phyloP scores from a whole-genome alignment of 2,888 invertebrate genomes.

The Plagodis pulveraria region DNA sequence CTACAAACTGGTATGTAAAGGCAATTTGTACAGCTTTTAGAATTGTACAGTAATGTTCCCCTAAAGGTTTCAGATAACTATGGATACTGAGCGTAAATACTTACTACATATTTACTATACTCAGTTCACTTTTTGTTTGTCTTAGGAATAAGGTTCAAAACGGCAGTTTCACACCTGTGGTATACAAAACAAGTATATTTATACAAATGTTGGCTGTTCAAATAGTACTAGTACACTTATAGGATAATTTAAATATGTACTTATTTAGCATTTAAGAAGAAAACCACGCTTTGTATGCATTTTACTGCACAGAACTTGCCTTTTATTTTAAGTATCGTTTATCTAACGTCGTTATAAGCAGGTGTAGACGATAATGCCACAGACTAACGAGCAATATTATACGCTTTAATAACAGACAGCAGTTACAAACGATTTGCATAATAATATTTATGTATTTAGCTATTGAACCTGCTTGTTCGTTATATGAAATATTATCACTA shows the following conservation, averaged over 20 bases:
- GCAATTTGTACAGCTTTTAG: too few species aligned
- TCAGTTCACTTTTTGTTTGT: too few species aligned
- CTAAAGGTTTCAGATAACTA: too few species aligned
- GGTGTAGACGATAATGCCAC: conserved; percentile 12
- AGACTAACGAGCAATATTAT: conserved; percentile 7
- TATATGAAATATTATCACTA: too few species aligned
- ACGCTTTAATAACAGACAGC: conserved; percentile 1
- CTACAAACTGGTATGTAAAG: too few species aligned
- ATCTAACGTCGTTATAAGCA: conserved; percentile 4
- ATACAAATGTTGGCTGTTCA: too few species aligned
- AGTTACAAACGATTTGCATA: conserved; percentile 6
- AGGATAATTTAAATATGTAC: not conserved
- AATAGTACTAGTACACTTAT: not conserved
- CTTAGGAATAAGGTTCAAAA: too few species aligned
- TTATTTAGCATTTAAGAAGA: conserved; percentile 2
- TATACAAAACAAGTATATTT: too few species aligned
- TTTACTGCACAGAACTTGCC: conserved; percentile 6
- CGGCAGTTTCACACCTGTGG: too few species aligned
- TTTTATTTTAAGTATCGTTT: conserved; percentile 1
- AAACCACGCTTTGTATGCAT: conserved; percentile 11
- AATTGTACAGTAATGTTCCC: too few species aligned
- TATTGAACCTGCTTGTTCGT: not conserved
- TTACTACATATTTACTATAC: too few species aligned
- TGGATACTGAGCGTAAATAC: too few species aligned
- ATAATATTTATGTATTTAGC: not conserved